Percentiles rank a stretch among this genome's conserved stretches.
Conservation (phyloP, 2,113 vertebrate species). For the Bolborhynchus lineola region DNA sequence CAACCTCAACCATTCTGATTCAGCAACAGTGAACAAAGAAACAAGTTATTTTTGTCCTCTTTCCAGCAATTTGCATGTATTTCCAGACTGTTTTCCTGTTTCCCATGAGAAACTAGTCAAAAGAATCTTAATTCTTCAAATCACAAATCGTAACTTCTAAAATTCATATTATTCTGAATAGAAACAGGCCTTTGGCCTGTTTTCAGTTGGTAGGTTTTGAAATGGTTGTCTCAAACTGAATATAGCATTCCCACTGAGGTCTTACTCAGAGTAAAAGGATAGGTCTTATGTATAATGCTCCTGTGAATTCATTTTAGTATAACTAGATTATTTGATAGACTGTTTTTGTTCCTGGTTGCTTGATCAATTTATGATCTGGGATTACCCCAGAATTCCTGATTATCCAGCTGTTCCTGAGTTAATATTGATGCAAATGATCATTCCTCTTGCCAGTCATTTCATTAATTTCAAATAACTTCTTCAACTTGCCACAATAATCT, state of each 20-base stretch:
- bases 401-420: not conserved
- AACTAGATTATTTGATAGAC: not conserved
- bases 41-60: not conserved
- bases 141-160: not conserved
- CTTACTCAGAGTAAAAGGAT: not conserved
- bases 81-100: not conserved
- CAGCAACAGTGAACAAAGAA: not conserved
- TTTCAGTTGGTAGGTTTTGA: not conserved
- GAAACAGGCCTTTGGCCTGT: not conserved
- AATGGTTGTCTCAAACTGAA: not conserved
- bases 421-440: not conserved
- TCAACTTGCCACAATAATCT: not conserved
- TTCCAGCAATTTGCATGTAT: not conserved
- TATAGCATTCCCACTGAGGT: not conserved
- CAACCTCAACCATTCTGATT: not conserved
- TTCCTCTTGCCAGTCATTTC: not conserved
- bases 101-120: not conserved
- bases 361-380: not conserved
- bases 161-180: not conserved
- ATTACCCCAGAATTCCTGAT: not conserved
- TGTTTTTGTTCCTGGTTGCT: not conserved
- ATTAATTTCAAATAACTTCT: not conserved
- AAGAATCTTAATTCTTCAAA: not conserved
- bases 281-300: not conserved
- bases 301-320: not conserved